Conservation (phyloP, 1,140 invertebrate species). For the Homalodisca vitripennis region DNA sequence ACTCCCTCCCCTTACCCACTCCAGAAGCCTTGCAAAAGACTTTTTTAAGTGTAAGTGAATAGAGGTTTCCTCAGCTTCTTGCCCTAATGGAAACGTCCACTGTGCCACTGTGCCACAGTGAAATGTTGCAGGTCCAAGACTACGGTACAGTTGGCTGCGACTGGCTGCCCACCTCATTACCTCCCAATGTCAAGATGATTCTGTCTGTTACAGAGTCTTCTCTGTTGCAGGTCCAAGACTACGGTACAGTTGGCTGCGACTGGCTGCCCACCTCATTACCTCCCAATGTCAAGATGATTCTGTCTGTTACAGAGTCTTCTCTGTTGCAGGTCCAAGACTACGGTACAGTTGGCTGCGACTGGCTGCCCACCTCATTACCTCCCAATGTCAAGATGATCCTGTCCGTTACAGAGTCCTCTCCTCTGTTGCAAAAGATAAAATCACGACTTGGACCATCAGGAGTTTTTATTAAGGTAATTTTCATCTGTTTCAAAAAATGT, state of each 20-base stretch:
- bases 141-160: conserved; percentile 47
- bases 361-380: conserved; percentile 67
- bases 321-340: conserved; percentile 50
- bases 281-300: conserved; percentile 66
- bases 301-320: conserved; percentile 63
- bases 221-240: conserved; percentile 37
- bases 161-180: conserved; percentile 68
- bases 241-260: conserved; percentile 47
- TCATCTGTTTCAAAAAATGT: too few relatives aligned
- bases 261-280: conserved; percentile 70
- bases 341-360: conserved; percentile 51
- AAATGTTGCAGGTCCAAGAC: conserved; percentile 35
- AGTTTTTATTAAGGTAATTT: conserved; percentile 30
- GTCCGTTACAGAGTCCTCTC: conserved; percentile 60
- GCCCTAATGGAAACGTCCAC: too few relatives aligned
- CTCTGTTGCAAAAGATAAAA: conserved; percentile 50
- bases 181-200: conserved; percentile 68
- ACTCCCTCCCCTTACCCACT: too few relatives aligned
- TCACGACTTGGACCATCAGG: conserved; percentile 46
- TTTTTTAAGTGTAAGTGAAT: too few relatives aligned
- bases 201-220: conserved; percentile 62
- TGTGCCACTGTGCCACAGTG: too few relatives aligned
- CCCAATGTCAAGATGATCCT: conserved; percentile 69
- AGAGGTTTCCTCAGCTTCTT: too few relatives aligned
- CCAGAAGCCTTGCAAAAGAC: too few relatives aligned